phyloP scores from a whole-genome alignment of 35 echinoderm and acorn worm genomes.

The Ptychodera flava region DNA sequence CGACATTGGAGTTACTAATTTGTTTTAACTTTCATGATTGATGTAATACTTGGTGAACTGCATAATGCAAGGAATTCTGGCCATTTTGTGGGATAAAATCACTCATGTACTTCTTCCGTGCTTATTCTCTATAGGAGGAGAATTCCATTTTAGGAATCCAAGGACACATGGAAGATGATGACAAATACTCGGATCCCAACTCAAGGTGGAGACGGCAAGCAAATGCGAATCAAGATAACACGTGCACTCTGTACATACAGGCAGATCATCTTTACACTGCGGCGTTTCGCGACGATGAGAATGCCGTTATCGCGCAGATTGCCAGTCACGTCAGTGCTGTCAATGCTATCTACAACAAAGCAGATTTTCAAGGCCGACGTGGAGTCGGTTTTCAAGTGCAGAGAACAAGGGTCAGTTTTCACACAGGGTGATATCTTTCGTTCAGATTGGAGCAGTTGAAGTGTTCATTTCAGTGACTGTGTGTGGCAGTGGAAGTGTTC shows the following conservation, averaged over 20 bases:
- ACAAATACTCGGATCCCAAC: conserved; percentile 63
- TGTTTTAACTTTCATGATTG: too few relatives aligned
- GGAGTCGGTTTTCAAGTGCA: conserved; percentile 58
- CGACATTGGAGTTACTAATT: too few relatives aligned
- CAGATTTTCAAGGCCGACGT: conserved; percentile 22
- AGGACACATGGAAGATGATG: conserved; percentile 32
- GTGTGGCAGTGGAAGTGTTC: too few relatives aligned
- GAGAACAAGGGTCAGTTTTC: conserved; percentile 57
- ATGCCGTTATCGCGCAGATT: conserved; percentile 46
- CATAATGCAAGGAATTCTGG: too few relatives aligned
- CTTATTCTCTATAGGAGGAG: too few relatives aligned
- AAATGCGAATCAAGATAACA: not conserved
- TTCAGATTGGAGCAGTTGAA: too few relatives aligned
- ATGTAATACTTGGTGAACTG: too few relatives aligned
- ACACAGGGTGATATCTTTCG: too few relatives aligned
- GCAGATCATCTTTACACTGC: conserved; percentile 80
- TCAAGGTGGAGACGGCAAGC: not conserved
- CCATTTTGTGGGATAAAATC: too few relatives aligned
- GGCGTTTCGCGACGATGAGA: conserved; percentile 34
- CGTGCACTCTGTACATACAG: conserved; percentile 73
- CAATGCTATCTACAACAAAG: conserved; percentile 49
- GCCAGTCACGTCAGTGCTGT: conserved; percentile 70
- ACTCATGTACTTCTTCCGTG: too few relatives aligned
- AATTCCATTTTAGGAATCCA: conserved; percentile 6
- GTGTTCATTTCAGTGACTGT: too few relatives aligned